Percentiles rank a stretch among this genome's conserved stretches.
Evolutionary conservation across 1,140 invertebrate species (phyloP).

Genomic region (Arctopsyche grandis): DNA sequence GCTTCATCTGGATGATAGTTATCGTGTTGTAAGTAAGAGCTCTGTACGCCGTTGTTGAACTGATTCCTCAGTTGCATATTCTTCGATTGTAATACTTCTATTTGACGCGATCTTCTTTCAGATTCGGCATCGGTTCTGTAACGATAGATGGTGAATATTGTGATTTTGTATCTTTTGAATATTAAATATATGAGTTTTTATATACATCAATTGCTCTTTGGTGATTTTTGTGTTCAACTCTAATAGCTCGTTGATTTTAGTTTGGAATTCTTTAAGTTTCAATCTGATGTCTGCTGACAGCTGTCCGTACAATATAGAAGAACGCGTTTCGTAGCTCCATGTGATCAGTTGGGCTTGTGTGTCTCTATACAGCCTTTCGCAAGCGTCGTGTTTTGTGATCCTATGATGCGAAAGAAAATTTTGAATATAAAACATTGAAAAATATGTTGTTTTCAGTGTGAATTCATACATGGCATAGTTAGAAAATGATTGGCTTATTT

Average conservation of each 20-base stretch:
- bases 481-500: too few relatives aligned
- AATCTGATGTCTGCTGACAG: slow-evolving; percentile 71
- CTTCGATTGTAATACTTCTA: slow-evolving; percentile 70
- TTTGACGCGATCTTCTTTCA: slow-evolving; percentile 69
- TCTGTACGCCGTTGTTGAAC: slow-evolving; percentile 50
- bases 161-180: background rate
- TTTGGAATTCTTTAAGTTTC: slow-evolving; percentile 70
- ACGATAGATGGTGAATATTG: background rate
- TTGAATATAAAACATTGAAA: background rate
- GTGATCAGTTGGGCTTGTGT: slow-evolving; percentile 71
- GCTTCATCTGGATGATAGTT: slow-evolving; percentile 28
- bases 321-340: slow-evolving; percentile 66
- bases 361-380: slow-evolving; percentile 71
- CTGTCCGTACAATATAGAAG: slow-evolving; percentile 66
- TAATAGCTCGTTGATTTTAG: slow-evolving; percentile 70
- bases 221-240: slow-evolving; percentile 67
- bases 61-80: slow-evolving; percentile 67
- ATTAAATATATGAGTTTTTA: background rate
- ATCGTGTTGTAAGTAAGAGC: slow-evolving; percentile 31
- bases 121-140: slow-evolving; percentile 70
- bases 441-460: too few relatives aligned
- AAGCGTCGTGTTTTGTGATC: slow-evolving; percentile 74
- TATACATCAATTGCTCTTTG: slow-evolving; percentile 65
- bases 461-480: background rate
- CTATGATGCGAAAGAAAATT: slow-evolving; percentile 57